Base-by-base conservation (phyloP, 35 echinoderm and acorn worm genomes). In the Strongylocentrotus purpuratus region DNA sequence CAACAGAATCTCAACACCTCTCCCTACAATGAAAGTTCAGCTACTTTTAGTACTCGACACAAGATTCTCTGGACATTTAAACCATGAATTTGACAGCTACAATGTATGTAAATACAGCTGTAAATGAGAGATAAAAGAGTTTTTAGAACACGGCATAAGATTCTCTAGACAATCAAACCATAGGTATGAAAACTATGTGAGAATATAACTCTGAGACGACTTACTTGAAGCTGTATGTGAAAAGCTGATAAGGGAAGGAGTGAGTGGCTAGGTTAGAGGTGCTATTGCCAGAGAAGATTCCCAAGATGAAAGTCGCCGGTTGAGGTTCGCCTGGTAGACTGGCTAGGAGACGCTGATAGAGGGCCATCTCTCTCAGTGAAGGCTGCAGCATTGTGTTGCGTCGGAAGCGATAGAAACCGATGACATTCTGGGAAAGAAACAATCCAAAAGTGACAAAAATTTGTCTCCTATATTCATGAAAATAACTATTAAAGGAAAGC, bases 381-480 rank as follows among this genome's bases (percentile, higher is more conserved):
- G 96, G 95, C 71, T 97, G 95, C n/a, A 94, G 50, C 25, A 92
- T 45, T 31, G 95, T 97, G n/a, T 96, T 96, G 0, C 96, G 96
- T 58, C 97, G 65, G 86, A 95, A 97, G 20, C 96, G 95, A 78
- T 97, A 98, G 95, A 96, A 98, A 22, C 97, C 97, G 5, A 98
- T 89, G 0, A 95, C 96, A 60, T 98, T 96, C 97, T 98, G 88
- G 33, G 58, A 4, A 22, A 13, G 20, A 9, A 85, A 96, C 8
- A 94, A 32, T 28, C 65, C 20, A 78, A 78, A 86, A 4, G 85
- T 22, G n/a, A n/a, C n/a, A n/a, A n/a, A n/a, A n/a, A n/a, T 41
- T 10, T 50, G 1, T 8, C 48, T 55, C 50, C 11, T 55, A 55
- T 2, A 55, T 50, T 50, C 6, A 50, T 50, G 48, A 55, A n/a